phyloP scores from a whole-genome alignment of 2,888 invertebrate species.

The Polydrusus cervinus region DNA sequence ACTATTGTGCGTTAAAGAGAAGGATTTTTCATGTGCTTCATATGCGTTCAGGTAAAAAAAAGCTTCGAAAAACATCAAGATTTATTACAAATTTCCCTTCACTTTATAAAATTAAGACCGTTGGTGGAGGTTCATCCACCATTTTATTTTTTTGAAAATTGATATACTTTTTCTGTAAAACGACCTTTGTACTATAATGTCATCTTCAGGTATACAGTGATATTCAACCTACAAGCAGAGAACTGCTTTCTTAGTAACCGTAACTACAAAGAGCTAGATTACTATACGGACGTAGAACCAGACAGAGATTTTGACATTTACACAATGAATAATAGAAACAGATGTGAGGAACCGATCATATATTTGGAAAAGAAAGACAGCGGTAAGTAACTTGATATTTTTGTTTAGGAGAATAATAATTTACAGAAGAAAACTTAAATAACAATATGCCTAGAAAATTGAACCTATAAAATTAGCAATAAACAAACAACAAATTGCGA shows the following conservation, averaged over 20 bases:
- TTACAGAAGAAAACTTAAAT: no score
- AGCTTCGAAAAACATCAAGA: no score
- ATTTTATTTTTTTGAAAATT: no score
- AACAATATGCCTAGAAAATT: no score
- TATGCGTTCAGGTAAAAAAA: constrained; percentile 81
- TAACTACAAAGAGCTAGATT: constrained; percentile 80
- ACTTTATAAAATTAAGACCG: no score
- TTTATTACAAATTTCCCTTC: no score
- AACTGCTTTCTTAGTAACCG: constrained; percentile 86
- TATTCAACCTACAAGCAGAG: constrained; percentile 73
- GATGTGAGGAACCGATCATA: constrained; percentile 71
- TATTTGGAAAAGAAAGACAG: constrained; percentile 69
- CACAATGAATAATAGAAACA: constrained; percentile 78
- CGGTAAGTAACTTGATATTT: constrained; percentile 65
- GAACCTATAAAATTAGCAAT: no score
- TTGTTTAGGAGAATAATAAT: no score
- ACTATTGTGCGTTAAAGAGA: constrained; percentile 81
- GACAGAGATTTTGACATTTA: constrained; percentile 87
- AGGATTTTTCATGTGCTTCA: constrained; percentile 82
- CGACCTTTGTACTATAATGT: no score
- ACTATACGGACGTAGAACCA: constrained; percentile 83
- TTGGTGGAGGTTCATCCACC: no score
- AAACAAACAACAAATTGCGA: no score
- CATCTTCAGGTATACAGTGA: constrained; percentile 8
- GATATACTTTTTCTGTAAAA: no score